These are phyloP conservation scores for Perizoma flavofasciatum DNA, from an alignment of 2,888 invertebrate genomes.

Conservation along the genomic window DNA sequence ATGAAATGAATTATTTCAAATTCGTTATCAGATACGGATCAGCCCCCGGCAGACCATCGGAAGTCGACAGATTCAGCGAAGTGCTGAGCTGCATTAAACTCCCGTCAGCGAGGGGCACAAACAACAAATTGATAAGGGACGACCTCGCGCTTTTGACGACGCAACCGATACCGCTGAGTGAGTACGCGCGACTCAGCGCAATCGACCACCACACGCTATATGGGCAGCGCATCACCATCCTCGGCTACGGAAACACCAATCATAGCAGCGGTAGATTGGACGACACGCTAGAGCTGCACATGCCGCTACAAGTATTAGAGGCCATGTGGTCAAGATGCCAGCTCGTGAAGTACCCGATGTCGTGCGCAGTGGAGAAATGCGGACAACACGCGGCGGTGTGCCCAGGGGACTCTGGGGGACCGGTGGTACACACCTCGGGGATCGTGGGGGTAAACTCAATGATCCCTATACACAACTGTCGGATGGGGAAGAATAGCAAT, in stretches of 20 bases:
- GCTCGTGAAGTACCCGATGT: background rate
- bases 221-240: background rate
- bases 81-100: background rate
- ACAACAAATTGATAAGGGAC: background rate
- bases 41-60: background rate
- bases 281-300: background rate
- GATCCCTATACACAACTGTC: background rate
- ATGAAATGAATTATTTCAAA: background rate
- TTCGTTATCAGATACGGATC: background rate
- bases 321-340: slow-evolving; percentile 2
- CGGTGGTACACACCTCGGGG: background rate
- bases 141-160: background rate
- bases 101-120: background rate
- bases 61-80: slow-evolving; percentile 1
- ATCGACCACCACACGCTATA: background rate
- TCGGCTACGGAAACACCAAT: background rate
- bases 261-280: background rate
- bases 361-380: background rate
- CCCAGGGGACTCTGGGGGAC: background rate
- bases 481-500: background rate
- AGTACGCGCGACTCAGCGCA: background rate
- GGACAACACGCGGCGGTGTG: background rate
- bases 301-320: background rate
- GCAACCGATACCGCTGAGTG: background rate
- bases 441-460: background rate